These are phyloP conservation scores for Cacatua alba DNA, from an alignment of 2,113 vertebrate genomes.

Conservation along the genomic window DNA sequence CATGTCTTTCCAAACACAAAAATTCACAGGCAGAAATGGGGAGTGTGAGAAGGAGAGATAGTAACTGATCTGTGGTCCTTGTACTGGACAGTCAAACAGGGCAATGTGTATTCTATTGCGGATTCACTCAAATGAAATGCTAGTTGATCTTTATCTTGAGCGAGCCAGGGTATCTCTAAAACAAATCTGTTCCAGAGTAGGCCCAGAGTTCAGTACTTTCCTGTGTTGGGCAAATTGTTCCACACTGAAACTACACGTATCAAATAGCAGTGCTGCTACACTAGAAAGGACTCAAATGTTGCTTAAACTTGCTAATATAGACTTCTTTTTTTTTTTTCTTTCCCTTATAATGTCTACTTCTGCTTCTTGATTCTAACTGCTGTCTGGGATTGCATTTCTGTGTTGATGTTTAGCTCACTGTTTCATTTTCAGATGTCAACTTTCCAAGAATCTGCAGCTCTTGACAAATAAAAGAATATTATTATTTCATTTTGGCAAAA, in stretches of 20 bases:
- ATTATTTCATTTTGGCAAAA: slow-evolving; percentile 4
- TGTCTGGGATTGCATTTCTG: background rate
- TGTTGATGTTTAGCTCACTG: background rate
- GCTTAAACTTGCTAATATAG: slow-evolving; percentile 20
- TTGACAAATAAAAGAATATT: background rate
- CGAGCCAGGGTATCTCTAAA: slow-evolving; percentile 51
- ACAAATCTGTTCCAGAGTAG: slow-evolving; percentile 68
- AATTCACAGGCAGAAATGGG: slow-evolving; percentile 39
- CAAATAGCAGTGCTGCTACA: slow-evolving; percentile 35
- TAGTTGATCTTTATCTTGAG: slow-evolving; percentile 44
- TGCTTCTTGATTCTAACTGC: background rate
- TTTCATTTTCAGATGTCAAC: background rate
- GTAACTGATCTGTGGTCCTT: background rate
- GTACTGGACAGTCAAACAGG: slow-evolving; percentile 35
- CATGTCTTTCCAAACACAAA: background rate
- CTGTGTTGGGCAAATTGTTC: slow-evolving; percentile 47
- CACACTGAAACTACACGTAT: slow-evolving; percentile 29
- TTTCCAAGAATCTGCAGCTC: background rate
- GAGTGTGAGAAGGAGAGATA: slow-evolving; percentile 35
- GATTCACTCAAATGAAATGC: slow-evolving; percentile 16
- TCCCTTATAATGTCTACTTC: background rate
- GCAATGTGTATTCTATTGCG: slow-evolving; percentile 44
- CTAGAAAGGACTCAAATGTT: slow-evolving; percentile 12
- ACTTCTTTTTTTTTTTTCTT: background rate
- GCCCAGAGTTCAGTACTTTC: slow-evolving; percentile 69